These are phyloP conservation scores for Egretta garzetta DNA, from an alignment of 2,113 vertebrate species.

Conservation along the genomic window DNA sequence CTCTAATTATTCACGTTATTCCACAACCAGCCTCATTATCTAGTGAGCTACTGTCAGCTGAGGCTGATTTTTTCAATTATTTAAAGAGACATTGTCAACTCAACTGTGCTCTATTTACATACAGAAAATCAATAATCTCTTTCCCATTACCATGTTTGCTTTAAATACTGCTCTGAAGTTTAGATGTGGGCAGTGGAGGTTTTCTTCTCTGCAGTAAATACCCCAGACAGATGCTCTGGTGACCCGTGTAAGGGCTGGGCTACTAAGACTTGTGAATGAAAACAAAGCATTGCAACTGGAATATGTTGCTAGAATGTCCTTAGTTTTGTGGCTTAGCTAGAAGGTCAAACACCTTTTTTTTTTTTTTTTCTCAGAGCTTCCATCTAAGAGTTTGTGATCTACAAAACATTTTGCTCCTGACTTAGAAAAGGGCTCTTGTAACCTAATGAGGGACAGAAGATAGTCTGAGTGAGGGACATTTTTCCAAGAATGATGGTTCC, in stretches of 20 bases:
- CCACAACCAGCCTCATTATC: conserved; percentile 10
- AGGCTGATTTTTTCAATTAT: conserved; percentile 22
- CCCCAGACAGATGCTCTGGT: background rate
- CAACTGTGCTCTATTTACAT: background rate
- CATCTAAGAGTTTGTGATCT: background rate
- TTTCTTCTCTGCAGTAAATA: background rate
- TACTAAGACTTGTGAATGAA: background rate
- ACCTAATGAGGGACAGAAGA: background rate
- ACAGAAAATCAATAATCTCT: background rate
- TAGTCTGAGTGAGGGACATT: background rate
- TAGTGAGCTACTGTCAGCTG: conserved; percentile 25
- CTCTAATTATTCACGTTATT: conserved; percentile 27
- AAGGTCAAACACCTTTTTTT: background rate
- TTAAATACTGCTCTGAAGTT: background rate
- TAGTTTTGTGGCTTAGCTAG: background rate
- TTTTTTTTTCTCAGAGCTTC: background rate
- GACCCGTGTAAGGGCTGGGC: background rate
- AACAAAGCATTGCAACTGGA: background rate
- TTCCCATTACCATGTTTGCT: background rate
- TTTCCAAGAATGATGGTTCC: background rate
- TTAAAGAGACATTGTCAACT: background rate
- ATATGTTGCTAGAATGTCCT: background rate
- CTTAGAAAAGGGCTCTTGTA: background rate
- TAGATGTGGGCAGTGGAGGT: background rate
- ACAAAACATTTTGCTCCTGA: background rate